A percentile compares a stretch with the other conserved stretches of the same genome.
phyloP scores from a whole-genome alignment of 2,888 invertebrate genomes.

The Limnephilus rhombicus region DNA sequence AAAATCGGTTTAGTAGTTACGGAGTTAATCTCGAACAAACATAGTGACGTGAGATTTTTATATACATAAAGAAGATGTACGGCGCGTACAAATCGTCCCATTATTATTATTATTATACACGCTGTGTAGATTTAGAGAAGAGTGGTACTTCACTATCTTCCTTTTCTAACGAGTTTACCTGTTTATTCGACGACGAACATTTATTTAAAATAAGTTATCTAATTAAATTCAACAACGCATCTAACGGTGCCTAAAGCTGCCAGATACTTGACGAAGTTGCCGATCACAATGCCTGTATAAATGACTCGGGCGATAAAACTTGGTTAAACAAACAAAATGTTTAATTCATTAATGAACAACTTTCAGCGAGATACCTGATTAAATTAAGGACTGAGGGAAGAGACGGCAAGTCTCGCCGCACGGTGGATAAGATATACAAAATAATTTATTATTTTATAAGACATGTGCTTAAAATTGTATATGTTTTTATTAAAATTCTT shows the following conservation, averaged over 20 bases:
- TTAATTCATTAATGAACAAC: conserved; percentile 36
- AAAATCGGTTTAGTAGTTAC: too few species aligned
- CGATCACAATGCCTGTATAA: conserved; percentile 21
- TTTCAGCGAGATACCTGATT: conserved; percentile 30
- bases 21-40: too few species aligned
- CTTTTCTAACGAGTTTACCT: not conserved
- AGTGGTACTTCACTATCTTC: not conserved
- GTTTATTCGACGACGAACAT: not conserved
- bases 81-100: too few species aligned
- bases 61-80: too few species aligned
- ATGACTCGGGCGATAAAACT: conserved; percentile 30
- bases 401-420: not conserved
- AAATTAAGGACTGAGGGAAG: not conserved
- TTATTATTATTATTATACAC: too few species aligned
- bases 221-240: not conserved
- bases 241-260: not conserved
- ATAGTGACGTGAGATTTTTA: too few species aligned
- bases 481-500: too few species aligned
- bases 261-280: conserved; percentile 9
- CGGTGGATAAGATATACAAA: not conserved
- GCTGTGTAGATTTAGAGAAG: not conserved
- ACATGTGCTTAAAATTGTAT: too few species aligned
- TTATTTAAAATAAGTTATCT: not conserved
- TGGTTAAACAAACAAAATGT: conserved; percentile 26
- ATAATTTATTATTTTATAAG: not conserved